Evolutionary conservation across 2,888 invertebrate species (phyloP), one percentile per base, ranked within the genome.

Genomic region (Diplazon laetatorius): DNA sequence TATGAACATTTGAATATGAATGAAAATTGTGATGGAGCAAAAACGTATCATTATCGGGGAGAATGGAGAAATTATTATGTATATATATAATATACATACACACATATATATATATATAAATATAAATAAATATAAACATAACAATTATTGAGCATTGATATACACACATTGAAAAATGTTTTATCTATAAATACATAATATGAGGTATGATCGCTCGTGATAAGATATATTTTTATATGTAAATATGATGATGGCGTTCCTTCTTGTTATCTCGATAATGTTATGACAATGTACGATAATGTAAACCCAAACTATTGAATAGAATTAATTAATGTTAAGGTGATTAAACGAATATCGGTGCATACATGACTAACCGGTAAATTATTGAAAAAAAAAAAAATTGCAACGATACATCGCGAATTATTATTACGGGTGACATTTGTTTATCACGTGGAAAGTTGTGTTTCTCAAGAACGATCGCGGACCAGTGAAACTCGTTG

Each of bases 161-260:
- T 46, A 66, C 39, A 66, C 39, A 46, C 71, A 68, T 66, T 66
- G 48, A 71, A 73, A 82, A 74, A 82, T 80, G 79, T 88, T 88
- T 88, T 85, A 85, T 86, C 83, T 83, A 84, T 82, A 83, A 80
- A 82, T 81, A 85, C 82, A 84, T 80, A 76, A 76, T 83, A 81
- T 69, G 69, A 87, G 80, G 80, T 76, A 77, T 80, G 83, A 87
- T 86, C 85, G 82, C 82, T 87, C 84, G 81, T 82, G 82, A 86
- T 86, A 86, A 86, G 85, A 87, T 89, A 89, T 89, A 90, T 90
- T 90, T 90, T 90, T 89, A 87, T 89, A 89, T 89, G 89, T 89
- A 89, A 85, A 89, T 90, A 90, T 80, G 87, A 90, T 80, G 87
- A 89, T 82, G 85, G 84, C 85, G 86, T 88, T 88, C 85, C 85